These are phyloP conservation scores for Cataglyphis livida DNA, from an alignment of 2,888 invertebrate genomes.

Conservation along the genomic window DNA sequence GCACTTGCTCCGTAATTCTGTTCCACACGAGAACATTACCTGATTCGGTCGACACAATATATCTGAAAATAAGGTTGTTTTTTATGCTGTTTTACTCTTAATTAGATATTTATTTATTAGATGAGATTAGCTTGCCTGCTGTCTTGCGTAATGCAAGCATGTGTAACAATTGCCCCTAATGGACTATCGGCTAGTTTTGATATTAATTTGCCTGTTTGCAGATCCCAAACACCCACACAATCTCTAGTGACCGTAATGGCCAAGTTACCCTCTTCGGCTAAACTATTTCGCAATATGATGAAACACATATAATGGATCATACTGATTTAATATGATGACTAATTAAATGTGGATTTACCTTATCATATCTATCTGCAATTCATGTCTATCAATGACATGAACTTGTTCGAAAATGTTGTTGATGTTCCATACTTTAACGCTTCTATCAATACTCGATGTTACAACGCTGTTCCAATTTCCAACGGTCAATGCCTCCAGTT, in stretches of 20 bases:
- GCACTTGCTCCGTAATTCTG: conserved; percentile 90
- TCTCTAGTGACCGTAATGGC: conserved; percentile 97
- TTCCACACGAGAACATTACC: conserved; percentile 97
- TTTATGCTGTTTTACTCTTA: neutral
- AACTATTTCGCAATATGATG: conserved; percentile 85
- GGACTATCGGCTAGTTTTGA: conserved; percentile 96
- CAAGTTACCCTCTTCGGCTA: conserved; percentile 92
- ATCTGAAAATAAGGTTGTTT: conserved; percentile 83
- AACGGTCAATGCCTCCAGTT: conserved; percentile 94
- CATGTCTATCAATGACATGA: conserved; percentile 97
- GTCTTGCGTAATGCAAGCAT: conserved; percentile 94
- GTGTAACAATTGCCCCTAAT: conserved; percentile 97
- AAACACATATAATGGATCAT: neutral
- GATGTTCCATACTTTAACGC: conserved; percentile 99
- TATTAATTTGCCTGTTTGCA: conserved; percentile 93
- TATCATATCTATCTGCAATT: conserved; percentile 97
- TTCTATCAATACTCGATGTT: conserved; percentile 98
- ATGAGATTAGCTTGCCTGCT: conserved; percentile 88
- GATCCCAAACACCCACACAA: conserved; percentile 98
- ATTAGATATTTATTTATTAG: neutral
- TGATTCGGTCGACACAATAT: conserved; percentile 96
- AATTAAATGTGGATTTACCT: conserved; percentile 87
- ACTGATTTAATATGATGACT: neutral
- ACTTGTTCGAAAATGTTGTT: conserved; percentile 99
- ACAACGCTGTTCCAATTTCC: conserved; percentile 97